Base-by-base conservation (phyloP, 1,140 invertebrate species). In the Idris sp. region DNA sequence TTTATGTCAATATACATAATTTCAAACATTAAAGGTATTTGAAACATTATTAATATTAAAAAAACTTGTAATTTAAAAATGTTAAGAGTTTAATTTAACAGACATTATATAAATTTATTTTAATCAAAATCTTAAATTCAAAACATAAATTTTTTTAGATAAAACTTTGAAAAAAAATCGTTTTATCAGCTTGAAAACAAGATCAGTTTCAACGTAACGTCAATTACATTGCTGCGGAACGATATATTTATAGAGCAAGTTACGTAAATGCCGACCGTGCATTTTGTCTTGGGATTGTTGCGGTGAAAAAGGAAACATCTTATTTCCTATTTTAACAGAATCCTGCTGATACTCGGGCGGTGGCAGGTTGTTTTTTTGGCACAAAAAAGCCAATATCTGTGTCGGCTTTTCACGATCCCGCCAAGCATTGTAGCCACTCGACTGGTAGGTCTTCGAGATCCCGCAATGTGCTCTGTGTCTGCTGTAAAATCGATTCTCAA, bases 401-500 rank as follows among this genome's bases (percentile, higher is more conserved):
- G 90, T 91, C 2, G 96, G 96, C 79, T 91, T 92, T 46, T 91
- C 82, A 0, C 89, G 87, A 83, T 97, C 94, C 18, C 95, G 88
- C 96, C 96, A 97, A 16, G 88, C 87, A 76, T 93, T 93, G 72
- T 93, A 93, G 2, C 95, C 95, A 0, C 67, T 80, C 36, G 89
- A 90, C 53, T 91, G 90, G 82, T 95, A 97, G 79, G 90, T 90
- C 11, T 87, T 87, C 0, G 93, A 79, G 10, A 97, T 84, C 0
- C 95, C 96, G 80, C 95, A 95, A 4, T 89, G 89, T 0, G 92
- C 94, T 33, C 94, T 88, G 79, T 97, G 93, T 73, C 89, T 90
- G 7, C 91, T 93, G 79, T 94, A 95, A 81, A 93, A 95, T 59
- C 96, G 90, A 85, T 96, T 94, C 87, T 97, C 96, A 14, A 97